Evolutionary conservation across 2,797 vertebrate genomes (phyloP), one percentile per base, ranked within the genome.

Genomic region (Luscinia luscinia): DNA sequence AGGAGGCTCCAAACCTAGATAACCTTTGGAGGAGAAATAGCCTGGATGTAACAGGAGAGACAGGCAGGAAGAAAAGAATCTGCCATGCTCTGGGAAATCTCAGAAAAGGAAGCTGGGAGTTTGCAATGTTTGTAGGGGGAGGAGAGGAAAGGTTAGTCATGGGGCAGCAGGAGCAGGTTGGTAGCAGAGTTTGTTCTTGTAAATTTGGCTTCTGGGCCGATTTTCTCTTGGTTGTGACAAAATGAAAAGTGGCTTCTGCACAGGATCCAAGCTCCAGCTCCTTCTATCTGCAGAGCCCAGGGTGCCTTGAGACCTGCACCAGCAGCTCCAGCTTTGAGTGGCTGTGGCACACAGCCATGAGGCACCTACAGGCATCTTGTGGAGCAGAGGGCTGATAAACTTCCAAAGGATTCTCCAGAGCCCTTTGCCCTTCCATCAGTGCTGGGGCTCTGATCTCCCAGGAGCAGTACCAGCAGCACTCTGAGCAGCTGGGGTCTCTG

Each of bases 21-120:
- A 95, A 96, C 91, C 91, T 93, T 11, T 90, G 93, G 28, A 86
- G 74, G 58, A 96, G 83, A 81, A 91, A 88, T 12, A 67, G 91
- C 87, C 93, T 94, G 85, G 80, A 30, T 45, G 73, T 32, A 94
- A 49, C 62, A 72, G 4, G 5, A 82, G 85, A 90, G 76, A 91
- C 1, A 52, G 87, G 87, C 78, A 88, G 85, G 59, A 75, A 66
- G 58, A 49, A 91, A 90, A 95, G 85, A 36, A 79, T 48, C 59
- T 0, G 0, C 69, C n/a, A 73, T 54, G 91, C 80, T 94, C 95
- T 95, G 94, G 94, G 90, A 78, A 93, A 90, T 86, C 93, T 95
- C 83, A 88, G 70, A 40, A 43, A 69, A 62, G 0, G 22, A 43
- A 68, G 54, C 64, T 23, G 64, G 55, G 80, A 73, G 66, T 55